Conservation (phyloP, 2,113 vertebrate genomes). For the Ceratotherium simum region DNA sequence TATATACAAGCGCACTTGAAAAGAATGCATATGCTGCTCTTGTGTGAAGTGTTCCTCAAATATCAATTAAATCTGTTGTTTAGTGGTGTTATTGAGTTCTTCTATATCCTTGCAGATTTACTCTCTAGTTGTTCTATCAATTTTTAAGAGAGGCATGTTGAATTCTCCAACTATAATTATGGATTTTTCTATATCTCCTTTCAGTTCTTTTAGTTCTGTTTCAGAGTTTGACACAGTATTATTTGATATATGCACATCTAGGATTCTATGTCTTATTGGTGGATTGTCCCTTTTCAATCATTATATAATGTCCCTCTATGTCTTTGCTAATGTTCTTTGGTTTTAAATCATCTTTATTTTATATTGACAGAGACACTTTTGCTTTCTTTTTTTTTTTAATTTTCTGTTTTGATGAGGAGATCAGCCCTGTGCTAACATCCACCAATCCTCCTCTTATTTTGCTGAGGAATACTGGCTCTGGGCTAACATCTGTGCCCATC, state of each 20-base stretch:
- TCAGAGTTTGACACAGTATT: neutral
- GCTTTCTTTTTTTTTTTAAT: neutral
- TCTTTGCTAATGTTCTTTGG: neutral
- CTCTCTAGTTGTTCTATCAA: neutral
- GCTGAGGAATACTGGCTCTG: too few relatives aligned
- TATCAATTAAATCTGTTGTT: neutral
- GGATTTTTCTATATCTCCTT: neutral
- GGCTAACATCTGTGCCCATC: too few relatives aligned
- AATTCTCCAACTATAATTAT: neutral
- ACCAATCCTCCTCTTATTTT: too few relatives aligned
- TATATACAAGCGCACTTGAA: neutral
- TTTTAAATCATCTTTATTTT: neutral
- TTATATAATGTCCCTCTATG: neutral
- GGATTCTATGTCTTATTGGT: neutral
- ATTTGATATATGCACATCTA: neutral
- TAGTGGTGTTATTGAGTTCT: neutral
- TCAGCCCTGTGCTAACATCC: too few relatives aligned
- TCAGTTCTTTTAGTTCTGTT: neutral
- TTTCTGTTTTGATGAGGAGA: too few relatives aligned
- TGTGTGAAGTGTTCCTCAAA: neutral
- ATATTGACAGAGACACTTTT: neutral
- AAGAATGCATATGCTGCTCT: neutral
- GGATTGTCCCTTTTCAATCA: neutral
- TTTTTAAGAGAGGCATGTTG: neutral
- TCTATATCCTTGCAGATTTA: neutral